Evolutionary conservation across 2,113 vertebrate genomes (phyloP), one percentile per base, ranked within the genome.

Genomic region (Mustela nigripes): DNA sequence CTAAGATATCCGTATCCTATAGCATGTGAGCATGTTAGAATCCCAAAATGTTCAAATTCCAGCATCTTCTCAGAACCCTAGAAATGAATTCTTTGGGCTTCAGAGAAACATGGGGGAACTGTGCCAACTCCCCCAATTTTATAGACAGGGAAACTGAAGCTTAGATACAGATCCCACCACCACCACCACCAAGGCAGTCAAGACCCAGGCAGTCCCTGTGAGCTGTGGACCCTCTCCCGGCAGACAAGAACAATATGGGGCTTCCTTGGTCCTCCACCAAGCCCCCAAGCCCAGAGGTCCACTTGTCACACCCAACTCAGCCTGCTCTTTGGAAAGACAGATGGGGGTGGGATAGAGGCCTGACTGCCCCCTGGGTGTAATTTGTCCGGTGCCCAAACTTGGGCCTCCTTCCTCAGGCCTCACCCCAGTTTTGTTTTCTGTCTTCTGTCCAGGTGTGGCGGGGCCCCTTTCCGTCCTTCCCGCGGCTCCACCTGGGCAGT

Each of bases 401-500:
- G 56, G 82, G 60, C 73, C 69, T 53, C 1, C 14, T 28, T 28
- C 31, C 69, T 50, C 39, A 11, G 31, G 62, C 80, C 60, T 88
- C 76, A 24, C 42, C 79, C 50, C 14, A 7, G 36, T 24, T 56
- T 93, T 90, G 67, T 92, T 94, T 96, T 95, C 92, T 86, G 14
- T 22, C 28, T 33, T 31, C 3, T 1, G 33, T 79, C 84, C 96
- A 97, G 96, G 95, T 97, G 96, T 63, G 5, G 26, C 6, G 4
- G 60, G 60, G 79, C 92, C 83, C n/a, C 86, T 24, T 76, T 56
- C 48, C n/a, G 85, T 84, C 53, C 58, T 81, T 93, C 89, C 88
- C 63, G 28, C 6, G 3, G 45, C 94, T 79, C 80, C 94, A 98
- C 97, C 97, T 97, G 97, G 62, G 50, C 42, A 21, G 98, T 98